These are phyloP conservation scores for Gymnoscopelus braueri DNA, from an alignment of 2,797 vertebrate species.

Conservation along the genomic window DNA sequence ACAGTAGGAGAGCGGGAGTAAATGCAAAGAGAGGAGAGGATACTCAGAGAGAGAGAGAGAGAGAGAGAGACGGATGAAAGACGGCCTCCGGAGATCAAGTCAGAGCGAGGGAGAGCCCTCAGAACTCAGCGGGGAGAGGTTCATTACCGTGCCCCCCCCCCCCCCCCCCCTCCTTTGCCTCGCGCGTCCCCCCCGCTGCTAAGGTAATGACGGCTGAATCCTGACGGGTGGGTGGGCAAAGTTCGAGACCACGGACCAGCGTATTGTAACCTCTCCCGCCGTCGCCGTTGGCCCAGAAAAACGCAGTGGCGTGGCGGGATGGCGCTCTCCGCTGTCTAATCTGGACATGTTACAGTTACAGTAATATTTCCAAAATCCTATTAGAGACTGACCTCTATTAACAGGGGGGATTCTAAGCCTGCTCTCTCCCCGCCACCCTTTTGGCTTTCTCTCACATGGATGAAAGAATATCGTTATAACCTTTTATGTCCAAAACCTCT, in stretches of 20 bases:
- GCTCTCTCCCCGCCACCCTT: background rate
- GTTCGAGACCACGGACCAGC: slow-evolving; percentile 66
- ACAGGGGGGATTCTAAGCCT: slow-evolving; percentile 60
- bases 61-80: slow-evolving; percentile 43
- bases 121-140: slow-evolving; percentile 68
- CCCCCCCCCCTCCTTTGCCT: slow-evolving; percentile 46
- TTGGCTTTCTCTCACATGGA: slow-evolving; percentile 13
- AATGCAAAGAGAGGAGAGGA: no score
- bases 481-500: slow-evolving; percentile 8
- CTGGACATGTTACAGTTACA: slow-evolving; percentile 44
- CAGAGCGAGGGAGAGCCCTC: slow-evolving; percentile 44
- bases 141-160: slow-evolving; percentile 68
- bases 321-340: slow-evolving; percentile 61
- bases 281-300: slow-evolving; percentile 52
- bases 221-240: slow-evolving; percentile 64
- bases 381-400: slow-evolving; percentile 74
- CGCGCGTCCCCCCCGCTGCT: slow-evolving; percentile 55
- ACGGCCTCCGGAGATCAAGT: slow-evolving; percentile 11
- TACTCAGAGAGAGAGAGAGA: slow-evolving; percentile 29
- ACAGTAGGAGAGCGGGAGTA: background rate
- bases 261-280: slow-evolving; percentile 51
- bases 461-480: background rate
- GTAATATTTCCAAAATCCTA: slow-evolving; percentile 77
- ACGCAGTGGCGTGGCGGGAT: slow-evolving; percentile 46
- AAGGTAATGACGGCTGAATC: slow-evolving; percentile 72